phyloP scores from a whole-genome alignment of 2,797 vertebrate genomes.

The Atherinosoma microstoma region DNA sequence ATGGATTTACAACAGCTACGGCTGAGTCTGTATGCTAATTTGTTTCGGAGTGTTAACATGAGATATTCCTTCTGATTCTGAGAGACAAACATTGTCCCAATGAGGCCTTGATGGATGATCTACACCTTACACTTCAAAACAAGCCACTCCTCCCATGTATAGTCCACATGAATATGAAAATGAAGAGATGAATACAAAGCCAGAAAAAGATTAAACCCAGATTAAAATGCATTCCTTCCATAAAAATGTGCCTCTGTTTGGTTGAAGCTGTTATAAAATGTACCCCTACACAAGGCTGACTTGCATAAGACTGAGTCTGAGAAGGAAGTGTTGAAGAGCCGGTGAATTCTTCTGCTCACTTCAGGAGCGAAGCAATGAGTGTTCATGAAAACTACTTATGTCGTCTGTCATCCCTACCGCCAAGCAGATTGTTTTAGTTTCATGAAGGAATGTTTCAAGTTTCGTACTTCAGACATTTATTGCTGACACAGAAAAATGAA shows the following conservation, averaged over 20 bases:
- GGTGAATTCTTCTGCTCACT: neutral
- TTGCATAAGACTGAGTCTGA: neutral
- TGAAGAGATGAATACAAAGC: no score
- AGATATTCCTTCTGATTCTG: constrained; percentile 39
- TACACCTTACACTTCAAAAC: constrained; percentile 19
- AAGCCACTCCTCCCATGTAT: constrained; percentile 15
- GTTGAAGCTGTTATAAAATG: neutral
- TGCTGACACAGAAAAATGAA: neutral
- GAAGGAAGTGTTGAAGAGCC: neutral
- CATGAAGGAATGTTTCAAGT: neutral
- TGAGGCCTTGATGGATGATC: constrained; percentile 32
- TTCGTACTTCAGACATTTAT: neutral
- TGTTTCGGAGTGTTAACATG: constrained; percentile 27
- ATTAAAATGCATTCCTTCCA: constrained; percentile 25
- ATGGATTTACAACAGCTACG: constrained; percentile 54
- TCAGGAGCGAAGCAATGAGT: neutral
- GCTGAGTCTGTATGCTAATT: constrained; percentile 59
- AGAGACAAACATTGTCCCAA: constrained; percentile 49
- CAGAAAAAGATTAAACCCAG: no score
- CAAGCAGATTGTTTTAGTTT: neutral
- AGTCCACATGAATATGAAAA: constrained; percentile 1
- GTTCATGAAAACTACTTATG: neutral
- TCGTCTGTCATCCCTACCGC: neutral
- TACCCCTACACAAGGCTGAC: neutral
- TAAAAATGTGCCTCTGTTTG: constrained; percentile 10